Percentiles rank a stretch among this genome's conserved stretches.
These are phyloP conservation scores for Eurytoma californica DNA, from an alignment of 2,888 invertebrate species.

Conservation along the genomic window DNA sequence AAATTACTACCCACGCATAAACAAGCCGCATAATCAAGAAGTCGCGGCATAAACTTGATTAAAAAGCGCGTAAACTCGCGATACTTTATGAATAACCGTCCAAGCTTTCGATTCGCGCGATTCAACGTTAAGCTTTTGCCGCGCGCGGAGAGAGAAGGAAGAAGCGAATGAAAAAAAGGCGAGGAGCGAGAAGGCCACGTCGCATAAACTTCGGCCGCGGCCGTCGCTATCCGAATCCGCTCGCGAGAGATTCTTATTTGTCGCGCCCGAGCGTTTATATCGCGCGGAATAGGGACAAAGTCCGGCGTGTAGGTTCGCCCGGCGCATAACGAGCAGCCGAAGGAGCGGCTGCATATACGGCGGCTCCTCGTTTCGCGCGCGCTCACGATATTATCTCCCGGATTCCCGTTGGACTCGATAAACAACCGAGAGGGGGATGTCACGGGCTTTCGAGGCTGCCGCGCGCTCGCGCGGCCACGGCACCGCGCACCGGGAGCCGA, in stretches of 20 bases:
- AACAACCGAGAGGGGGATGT: slow-evolving; percentile 68
- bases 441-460: slow-evolving; percentile 60
- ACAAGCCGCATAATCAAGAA: slow-evolving; percentile 19
- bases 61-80: slow-evolving; percentile 25
- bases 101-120: neutral
- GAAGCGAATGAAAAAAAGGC: neutral
- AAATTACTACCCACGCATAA: neutral
- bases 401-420: slow-evolving; percentile 69
- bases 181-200: neutral
- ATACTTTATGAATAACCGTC: slow-evolving; percentile 17
- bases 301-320: slow-evolving; percentile 37
- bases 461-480: slow-evolving; percentile 29
- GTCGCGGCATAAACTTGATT: slow-evolving; percentile 20
- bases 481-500: slow-evolving; percentile 64
- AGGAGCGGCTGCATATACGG: neutral
- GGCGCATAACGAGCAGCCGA: slow-evolving; percentile 14
- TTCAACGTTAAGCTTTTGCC: neutral
- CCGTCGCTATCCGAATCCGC: slow-evolving; percentile 11
- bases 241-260: slow-evolving; percentile 34
- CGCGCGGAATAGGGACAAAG: slow-evolving; percentile 39
- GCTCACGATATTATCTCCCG: slow-evolving; percentile 63
- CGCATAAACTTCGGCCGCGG: slow-evolving; percentile 1
- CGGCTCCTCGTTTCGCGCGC: slow-evolving; percentile 37
- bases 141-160: neutral
- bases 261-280: slow-evolving; percentile 15